A percentile compares a stretch with the other conserved stretches of the same genome.
These are phyloP conservation scores for Glyphotaelius pellucidus DNA, from an alignment of 2,888 invertebrate species.

Conservation along the genomic window DNA sequence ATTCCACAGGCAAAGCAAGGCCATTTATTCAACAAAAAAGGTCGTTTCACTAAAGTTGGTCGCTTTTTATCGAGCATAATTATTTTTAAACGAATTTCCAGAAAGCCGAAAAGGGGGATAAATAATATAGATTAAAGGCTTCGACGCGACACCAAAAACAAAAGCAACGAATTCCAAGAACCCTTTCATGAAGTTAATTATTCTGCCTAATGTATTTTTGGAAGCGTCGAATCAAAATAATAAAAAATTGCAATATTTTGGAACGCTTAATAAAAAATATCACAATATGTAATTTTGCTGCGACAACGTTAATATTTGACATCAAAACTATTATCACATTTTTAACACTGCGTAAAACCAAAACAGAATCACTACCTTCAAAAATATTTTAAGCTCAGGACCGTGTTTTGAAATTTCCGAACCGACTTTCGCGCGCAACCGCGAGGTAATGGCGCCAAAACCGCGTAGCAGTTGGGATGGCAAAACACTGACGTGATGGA, in stretches of 20 bases:
- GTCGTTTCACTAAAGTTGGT: neutral
- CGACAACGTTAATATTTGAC: neutral
- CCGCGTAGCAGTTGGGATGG: neutral
- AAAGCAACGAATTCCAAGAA: neutral
- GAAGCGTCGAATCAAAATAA: neutral
- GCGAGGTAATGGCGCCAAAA: neutral
- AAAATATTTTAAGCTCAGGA: neutral
- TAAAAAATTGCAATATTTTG: neutral
- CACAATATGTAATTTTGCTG: neutral
- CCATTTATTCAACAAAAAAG: neutral
- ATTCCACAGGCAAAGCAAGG: neutral
- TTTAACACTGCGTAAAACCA: neutral
- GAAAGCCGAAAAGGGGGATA: neutral
- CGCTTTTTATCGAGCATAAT: neutral
- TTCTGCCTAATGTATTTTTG: neutral
- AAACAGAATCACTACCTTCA: neutral
- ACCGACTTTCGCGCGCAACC: constrained; percentile 36
- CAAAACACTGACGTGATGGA: constrained; percentile 18
- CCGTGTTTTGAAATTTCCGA: neutral
- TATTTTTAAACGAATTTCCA: neutral
- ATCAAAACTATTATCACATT: neutral
- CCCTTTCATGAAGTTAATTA: neutral
- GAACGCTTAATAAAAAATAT: neutral
- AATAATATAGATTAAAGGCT: neutral
- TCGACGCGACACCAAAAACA: neutral